Evolutionary conservation across 2,888 invertebrate genomes (phyloP), one percentile per base, ranked within the genome.

Genomic region (Ypsolopha scabrella): DNA sequence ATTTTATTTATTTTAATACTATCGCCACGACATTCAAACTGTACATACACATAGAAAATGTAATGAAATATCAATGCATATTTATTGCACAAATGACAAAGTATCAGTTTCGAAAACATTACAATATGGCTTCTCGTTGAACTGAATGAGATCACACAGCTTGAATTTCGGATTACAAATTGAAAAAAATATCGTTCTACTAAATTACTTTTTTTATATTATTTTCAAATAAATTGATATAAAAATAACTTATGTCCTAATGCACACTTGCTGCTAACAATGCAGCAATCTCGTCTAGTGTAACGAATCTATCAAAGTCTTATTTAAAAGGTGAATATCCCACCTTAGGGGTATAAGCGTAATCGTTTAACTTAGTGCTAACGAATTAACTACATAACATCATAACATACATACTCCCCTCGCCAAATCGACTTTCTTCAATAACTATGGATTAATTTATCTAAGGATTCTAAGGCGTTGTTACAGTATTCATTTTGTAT

Each of bases 221-320:
- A 77, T 66, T 68, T 73, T 70, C 67, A 68, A 65, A 79, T 78
- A 79, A 73, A 79, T 80, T 78, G 76, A 81, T 81, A 80, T 75
- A 77, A 80, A 80, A 77, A 77, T 83, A 75, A 75, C 81, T 80
- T 82, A 81, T 48, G 57, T 58, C 6, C 70, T 76, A 80, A 66
- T 68, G 66, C 62, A 65, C 64, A 56, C 57, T 57, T 36, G 41
- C 51, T 53, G 49, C 49, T 45, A 49, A 53, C n/a, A 52, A 49
- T 48, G 43, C 51, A 52, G 48, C 51, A 45, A 67, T 77, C 75
- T 77, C 75, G 75, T 78, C 70, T 70, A 75, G 68, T 67, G 66
- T 70, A 76, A 75, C 74, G 75, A 69, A 68, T 71, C 69, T 73
- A 58, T 56, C 62, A 58, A 81, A 82, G 80, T 82, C 83, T 82